Base-by-base conservation (phyloP, 2,888 invertebrate species). In the Hetaerina titia region DNA sequence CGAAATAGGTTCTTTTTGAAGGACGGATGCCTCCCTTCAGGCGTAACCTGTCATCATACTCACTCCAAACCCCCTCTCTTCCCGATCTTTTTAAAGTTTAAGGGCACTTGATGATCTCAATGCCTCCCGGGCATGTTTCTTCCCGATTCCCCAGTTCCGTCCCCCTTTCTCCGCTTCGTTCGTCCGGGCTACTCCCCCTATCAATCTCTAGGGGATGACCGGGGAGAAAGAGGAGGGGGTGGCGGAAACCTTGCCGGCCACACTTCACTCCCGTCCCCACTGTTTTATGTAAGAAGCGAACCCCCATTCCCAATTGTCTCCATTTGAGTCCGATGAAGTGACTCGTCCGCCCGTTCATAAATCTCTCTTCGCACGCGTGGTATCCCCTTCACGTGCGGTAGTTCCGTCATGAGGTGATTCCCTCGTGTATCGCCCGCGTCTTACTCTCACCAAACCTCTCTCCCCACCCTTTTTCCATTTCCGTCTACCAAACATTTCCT, bases 101-200 rank as follows among this genome's bases (percentile, higher is more conserved):
- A 25, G 74, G 25, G 25, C 74, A 74, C 74, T 74, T 74, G 74
- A 74, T 74, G 74, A 74, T 74, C 74, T 25, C 74, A 74, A 74
- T 74, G 9, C 74, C 74, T 7, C 74, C 25, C 2, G n/a, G 25
- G 25, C 25, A 74, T 74, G 8, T 25, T 25, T 74, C 25, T 25
- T 13, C 11, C 60, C 60, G 60, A 60, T 74, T 25, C 74, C 25
- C 74, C 74, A 45, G 7, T 69, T 22, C 74, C n/a, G 8, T 74
- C 25, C 25, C 74, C 25, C 19, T 8, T 45, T 8, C 74, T 13
- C 17, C 60, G 60, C 17, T 1, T 60, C 60, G 1, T 60, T 60
- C 74, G 74, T 69, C 74, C 74, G 8, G 74, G 5, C 25, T 25
- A 74, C 25, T 74, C 74, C 74, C 74, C 25, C 74, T 8, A 25